Evolutionary conservation across 2,888 invertebrate genomes (phyloP).

Genomic region (Synanthedon andrenaeformis): DNA sequence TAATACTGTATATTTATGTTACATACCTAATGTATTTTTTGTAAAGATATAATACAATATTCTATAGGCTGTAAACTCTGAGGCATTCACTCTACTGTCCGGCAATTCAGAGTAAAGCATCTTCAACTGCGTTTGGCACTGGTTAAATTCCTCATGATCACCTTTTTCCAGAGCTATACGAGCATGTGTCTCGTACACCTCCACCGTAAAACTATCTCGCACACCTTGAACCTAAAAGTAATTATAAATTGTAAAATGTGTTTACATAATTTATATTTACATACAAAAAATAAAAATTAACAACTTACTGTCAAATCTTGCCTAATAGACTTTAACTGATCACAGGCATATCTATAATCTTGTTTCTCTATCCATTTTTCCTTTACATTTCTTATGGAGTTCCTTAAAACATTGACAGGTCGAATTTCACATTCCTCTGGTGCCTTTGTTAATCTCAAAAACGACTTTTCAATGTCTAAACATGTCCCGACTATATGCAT

Average conservation of each 20-base stretch:
- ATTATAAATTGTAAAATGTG: neutral
- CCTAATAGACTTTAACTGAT: conserved; percentile 97
- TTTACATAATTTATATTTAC: neutral
- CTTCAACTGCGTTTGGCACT: conserved; percentile 98
- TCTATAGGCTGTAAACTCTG: conserved; percentile 96
- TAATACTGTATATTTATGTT: neutral
- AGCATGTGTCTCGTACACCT: conserved; percentile 99
- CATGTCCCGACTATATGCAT: conserved; percentile 96
- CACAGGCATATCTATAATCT: conserved; percentile 97
- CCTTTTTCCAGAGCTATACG: conserved; percentile 97
- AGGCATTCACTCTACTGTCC: conserved; percentile 75
- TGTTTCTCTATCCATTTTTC: conserved; percentile 88
- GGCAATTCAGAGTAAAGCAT: conserved; percentile 90
- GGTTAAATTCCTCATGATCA: conserved; percentile 99
- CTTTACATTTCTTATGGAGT: conserved; percentile 91
- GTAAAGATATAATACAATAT: conserved; percentile 98
- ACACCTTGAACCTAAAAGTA: conserved; percentile 88
- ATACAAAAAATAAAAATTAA: neutral
- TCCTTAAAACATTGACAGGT: conserved; percentile 86
- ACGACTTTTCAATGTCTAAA: conserved; percentile 94
- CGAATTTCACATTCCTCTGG: conserved; percentile 93
- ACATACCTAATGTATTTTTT: conserved; percentile 93
- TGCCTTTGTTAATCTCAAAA: conserved; percentile 95
- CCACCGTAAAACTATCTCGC: conserved; percentile 93
- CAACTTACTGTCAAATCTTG: conserved; percentile 95